Evolutionary conservation across 1,140 invertebrate species (phyloP).

Genomic region (Tyrophagus putrescentiae): DNA sequence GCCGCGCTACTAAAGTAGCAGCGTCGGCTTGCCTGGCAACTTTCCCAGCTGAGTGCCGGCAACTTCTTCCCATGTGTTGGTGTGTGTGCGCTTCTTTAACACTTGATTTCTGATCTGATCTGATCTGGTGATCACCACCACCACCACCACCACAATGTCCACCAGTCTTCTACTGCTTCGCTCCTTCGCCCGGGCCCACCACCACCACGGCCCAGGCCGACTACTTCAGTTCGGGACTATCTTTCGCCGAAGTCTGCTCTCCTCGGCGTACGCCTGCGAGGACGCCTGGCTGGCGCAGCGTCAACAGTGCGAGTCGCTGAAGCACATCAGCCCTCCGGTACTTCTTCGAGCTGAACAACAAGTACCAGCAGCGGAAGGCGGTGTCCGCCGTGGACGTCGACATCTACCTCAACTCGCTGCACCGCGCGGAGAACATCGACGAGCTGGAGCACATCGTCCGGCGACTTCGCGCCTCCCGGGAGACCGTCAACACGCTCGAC

Average conservation of each 20-base stretch:
- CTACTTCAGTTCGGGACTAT: background rate
- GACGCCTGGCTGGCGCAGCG: background rate
- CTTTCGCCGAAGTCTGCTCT: background rate
- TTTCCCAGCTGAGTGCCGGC: too few relatives aligned
- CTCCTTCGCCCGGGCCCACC: too few relatives aligned
- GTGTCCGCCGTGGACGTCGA: slow-evolving; percentile 21
- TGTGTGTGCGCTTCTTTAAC: too few relatives aligned
- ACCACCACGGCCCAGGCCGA: too few relatives aligned
- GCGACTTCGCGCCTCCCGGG: slow-evolving; percentile 50
- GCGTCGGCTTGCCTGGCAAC: too few relatives aligned
- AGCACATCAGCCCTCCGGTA: slow-evolving; percentile 8
- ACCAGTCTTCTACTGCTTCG: too few relatives aligned
- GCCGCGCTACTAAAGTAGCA: too few relatives aligned
- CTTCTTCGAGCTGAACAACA: slow-evolving; percentile 20
- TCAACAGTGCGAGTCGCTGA: background rate
- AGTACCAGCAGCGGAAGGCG: slow-evolving; percentile 3
- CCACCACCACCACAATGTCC: too few relatives aligned
- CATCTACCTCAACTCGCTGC: slow-evolving; percentile 24
- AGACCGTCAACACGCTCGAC: slow-evolving; percentile 49
- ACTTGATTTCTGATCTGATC: too few relatives aligned
- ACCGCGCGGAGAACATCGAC: slow-evolving; percentile 35
- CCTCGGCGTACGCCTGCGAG: slow-evolving; percentile 5
- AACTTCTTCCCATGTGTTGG: too few relatives aligned
- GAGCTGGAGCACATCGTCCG: slow-evolving; percentile 52
- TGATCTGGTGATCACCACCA: too few relatives aligned